Conservation (phyloP, 2,888 invertebrate genomes). For the Phengaris arion region DNA sequence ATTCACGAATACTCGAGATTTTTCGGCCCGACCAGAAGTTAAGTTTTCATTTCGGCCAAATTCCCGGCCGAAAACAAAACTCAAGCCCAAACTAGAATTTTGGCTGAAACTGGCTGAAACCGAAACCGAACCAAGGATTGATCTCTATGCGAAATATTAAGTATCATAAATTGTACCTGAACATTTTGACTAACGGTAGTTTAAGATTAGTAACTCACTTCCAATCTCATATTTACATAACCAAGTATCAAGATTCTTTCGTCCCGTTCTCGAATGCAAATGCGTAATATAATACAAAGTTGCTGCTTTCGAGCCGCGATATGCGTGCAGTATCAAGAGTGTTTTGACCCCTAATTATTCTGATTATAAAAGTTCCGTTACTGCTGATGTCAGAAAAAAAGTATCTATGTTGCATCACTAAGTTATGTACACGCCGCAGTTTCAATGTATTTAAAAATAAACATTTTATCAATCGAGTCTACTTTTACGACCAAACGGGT, state of each 20-base stretch:
- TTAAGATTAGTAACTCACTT: neutral
- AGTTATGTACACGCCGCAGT: constrained; percentile 12
- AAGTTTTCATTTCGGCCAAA: too few species aligned
- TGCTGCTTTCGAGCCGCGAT: neutral
- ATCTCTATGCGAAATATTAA: neutral
- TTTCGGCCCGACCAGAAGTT: too few species aligned
- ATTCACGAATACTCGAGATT: too few species aligned
- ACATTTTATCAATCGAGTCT: constrained; percentile 1
- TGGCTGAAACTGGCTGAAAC: too few species aligned
- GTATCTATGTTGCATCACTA: constrained; percentile 15
- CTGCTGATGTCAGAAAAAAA: constrained; percentile 11
- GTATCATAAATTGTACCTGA: neutral
- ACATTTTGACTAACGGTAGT: constrained; percentile 7
- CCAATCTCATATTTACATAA: constrained; percentile 13
- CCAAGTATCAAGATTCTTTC: constrained; percentile 11
- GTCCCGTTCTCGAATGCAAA: constrained; percentile 16
- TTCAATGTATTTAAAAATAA: constrained; percentile 14
- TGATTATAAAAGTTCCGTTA: constrained; percentile 27
- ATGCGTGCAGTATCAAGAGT: constrained; percentile 23
- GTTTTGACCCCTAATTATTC: constrained; percentile 24
- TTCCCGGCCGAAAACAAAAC: too few species aligned
- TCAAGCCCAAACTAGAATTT: too few species aligned
- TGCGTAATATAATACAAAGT: constrained; percentile 23
- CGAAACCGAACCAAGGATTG: too few species aligned
- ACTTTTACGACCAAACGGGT: constrained; percentile 4